A percentile compares a stretch with the other conserved stretches of the same genome.
phyloP scores from a whole-genome alignment of 2,888 invertebrate genomes.

The Teinopalpus imperialis region DNA sequence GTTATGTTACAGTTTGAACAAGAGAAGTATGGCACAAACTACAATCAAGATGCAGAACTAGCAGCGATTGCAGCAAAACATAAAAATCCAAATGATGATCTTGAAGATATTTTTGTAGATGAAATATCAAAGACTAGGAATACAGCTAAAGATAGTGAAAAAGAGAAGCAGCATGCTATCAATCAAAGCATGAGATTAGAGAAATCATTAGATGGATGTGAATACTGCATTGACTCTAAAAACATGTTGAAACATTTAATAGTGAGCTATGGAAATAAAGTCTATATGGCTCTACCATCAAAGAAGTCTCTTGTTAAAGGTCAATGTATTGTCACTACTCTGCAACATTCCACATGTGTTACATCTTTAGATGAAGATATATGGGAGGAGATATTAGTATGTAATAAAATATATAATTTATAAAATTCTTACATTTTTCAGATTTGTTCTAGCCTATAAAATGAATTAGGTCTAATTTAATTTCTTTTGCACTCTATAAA shows the following conservation, averaged over 20 bases:
- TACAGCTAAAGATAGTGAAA: conserved; percentile 82
- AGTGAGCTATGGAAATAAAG: conserved; percentile 89
- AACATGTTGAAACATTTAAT: conserved; percentile 92
- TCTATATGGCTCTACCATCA: conserved; percentile 92
- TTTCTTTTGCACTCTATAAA: no score
- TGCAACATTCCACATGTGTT: conserved; percentile 89
- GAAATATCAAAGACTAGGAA: conserved; percentile 86
- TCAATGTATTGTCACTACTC: conserved; percentile 93
- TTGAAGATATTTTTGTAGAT: conserved; percentile 93
- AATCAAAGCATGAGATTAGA: conserved; percentile 87
- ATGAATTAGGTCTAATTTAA: no score
- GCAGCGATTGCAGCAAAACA: conserved; percentile 86
- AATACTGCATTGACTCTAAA: conserved; percentile 90
- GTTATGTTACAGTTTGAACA: conserved; percentile 83
- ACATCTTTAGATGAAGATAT: conserved; percentile 96
- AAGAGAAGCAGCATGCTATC: conserved; percentile 85
- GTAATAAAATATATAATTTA: conserved; percentile 27
- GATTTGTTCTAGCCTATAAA: no score
- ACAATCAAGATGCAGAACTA: conserved; percentile 91
- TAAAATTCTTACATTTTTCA: no score
- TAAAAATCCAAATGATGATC: conserved; percentile 86
- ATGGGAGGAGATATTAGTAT: conserved; percentile 92
- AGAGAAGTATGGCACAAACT: conserved; percentile 90
- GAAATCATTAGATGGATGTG: conserved; percentile 89
- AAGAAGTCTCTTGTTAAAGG: conserved; percentile 90